A percentile compares a stretch with the other conserved stretches of the same genome.
Conservation (phyloP, 2,797 vertebrate species). For the Cossypha caffra region DNA sequence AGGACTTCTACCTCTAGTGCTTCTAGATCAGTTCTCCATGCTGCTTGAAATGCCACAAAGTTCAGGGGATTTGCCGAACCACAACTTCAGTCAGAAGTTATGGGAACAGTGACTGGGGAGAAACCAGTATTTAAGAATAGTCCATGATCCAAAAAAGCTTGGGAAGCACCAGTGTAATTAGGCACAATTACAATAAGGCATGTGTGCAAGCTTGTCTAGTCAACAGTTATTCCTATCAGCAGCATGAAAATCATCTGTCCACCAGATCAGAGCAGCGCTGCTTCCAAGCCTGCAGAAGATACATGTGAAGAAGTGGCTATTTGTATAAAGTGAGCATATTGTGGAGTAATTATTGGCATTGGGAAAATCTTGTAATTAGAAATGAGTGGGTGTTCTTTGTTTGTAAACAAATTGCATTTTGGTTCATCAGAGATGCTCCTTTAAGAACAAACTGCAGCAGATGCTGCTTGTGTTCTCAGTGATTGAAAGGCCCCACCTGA, state of each 20-base stretch:
- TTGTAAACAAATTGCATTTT: conserved; percentile 53
- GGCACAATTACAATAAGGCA: neutral
- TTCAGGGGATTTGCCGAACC: neutral
- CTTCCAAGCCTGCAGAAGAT: conserved; percentile 35
- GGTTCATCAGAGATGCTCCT: conserved; percentile 45
- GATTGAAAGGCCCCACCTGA: conserved; percentile 56
- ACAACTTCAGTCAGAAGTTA: neutral
- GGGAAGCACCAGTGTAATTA: conserved; percentile 1
- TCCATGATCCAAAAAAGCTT: neutral
- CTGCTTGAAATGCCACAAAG: neutral
- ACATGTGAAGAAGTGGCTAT: conserved; percentile 39
- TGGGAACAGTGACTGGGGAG: neutral
- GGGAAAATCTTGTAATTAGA: conserved; percentile 35
- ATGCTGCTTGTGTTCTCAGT: conserved; percentile 1
- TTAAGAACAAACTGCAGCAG: conserved; percentile 58
- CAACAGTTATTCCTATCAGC: conserved; percentile 40
- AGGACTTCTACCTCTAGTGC: neutral
- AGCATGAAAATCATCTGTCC: conserved; percentile 47
- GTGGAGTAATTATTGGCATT: conserved; percentile 51
- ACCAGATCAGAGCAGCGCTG: neutral
- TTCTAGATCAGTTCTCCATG: neutral
- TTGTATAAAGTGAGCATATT: conserved; percentile 55
- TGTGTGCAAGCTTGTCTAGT: neutral
- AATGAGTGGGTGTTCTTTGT: conserved; percentile 46
- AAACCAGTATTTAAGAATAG: neutral